Conservation (phyloP, 2,888 invertebrate species). For the Keiferia lycopersicella region DNA sequence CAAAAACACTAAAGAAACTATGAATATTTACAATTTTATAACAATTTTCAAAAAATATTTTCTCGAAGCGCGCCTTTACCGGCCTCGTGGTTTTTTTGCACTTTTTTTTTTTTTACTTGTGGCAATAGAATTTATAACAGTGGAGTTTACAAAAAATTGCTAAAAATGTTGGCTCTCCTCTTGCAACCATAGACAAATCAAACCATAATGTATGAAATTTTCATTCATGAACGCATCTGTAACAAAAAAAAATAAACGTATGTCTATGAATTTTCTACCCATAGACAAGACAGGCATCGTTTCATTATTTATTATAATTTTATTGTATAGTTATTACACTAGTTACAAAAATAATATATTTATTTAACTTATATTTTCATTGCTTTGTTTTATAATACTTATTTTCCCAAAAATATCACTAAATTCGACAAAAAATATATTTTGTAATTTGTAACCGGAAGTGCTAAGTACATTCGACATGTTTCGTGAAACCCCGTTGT, state of each 20-base stretch:
- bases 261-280: conserved; percentile 32
- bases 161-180: neutral
- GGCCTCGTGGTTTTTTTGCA: no score
- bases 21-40: no score
- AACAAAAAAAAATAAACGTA: neutral
- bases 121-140: no score
- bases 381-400: no score
- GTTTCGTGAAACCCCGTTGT: conserved; percentile 80
- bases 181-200: neutral
- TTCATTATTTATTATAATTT: conserved; percentile 11
- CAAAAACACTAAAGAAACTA: no score
- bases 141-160: neutral
- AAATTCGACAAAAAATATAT: neutral
- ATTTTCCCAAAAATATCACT: neutral
- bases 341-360: no score
- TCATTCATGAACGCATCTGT: conserved; percentile 19
- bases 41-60: no score
- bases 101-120: no score
- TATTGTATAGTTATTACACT: no score
- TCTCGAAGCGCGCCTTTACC: neutral
- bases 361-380: neutral
- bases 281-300: conserved; percentile 36
- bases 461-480: conserved; percentile 60
- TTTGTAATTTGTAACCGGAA: conserved; percentile 60
- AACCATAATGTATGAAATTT: neutral